These are phyloP conservation scores for Crotalus helleri DNA, from an alignment of 2,113 vertebrate genomes.

Conservation along the genomic window DNA sequence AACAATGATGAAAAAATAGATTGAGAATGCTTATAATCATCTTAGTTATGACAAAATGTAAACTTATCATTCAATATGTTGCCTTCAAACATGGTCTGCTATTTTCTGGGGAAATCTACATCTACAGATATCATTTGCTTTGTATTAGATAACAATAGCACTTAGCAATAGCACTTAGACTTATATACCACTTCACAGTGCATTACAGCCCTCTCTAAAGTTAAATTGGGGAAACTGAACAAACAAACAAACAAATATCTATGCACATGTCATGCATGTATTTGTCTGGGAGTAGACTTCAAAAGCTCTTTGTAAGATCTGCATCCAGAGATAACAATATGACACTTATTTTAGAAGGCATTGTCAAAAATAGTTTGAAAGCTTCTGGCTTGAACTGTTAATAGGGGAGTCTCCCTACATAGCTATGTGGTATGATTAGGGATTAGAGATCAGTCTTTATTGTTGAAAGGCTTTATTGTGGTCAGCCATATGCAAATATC, in stretches of 20 bases:
- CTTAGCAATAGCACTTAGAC: too few relatives aligned
- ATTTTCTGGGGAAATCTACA: background rate
- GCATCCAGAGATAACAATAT: background rate
- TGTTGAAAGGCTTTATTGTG: background rate
- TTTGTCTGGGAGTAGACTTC: background rate
- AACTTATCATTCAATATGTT: background rate
- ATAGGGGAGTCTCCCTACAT: background rate
- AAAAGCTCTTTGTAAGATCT: background rate
- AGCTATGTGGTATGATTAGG: background rate
- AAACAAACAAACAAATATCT: background rate
- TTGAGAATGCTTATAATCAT: accelerated
- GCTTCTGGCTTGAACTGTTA: background rate
- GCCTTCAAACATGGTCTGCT: background rate
- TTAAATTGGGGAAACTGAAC: background rate
- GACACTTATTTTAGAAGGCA: background rate
- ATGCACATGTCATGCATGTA: background rate
- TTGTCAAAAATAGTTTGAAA: background rate
- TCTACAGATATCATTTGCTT: background rate
- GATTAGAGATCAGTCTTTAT: background rate
- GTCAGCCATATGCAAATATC: background rate
- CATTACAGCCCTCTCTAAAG: background rate
- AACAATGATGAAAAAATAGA: background rate
- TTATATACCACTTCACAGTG: background rate
- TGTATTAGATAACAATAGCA: too few relatives aligned
- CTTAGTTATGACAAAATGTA: background rate